phyloP scores from a whole-genome alignment of 2,888 invertebrate species.

The Plutella xylostella region DNA sequence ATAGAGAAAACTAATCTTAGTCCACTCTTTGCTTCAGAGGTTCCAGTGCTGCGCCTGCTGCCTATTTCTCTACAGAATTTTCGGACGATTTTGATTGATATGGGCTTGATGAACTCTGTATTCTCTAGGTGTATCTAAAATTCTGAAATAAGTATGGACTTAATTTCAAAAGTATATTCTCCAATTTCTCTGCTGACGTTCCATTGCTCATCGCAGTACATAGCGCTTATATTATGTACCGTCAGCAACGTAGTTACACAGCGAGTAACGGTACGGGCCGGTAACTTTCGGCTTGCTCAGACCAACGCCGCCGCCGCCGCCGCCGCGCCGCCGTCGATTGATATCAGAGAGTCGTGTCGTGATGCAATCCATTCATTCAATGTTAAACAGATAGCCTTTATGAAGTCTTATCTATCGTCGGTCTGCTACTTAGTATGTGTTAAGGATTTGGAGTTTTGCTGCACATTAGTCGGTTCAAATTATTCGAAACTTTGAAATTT shows the following conservation, averaged over 20 bases:
- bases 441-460: not conserved
- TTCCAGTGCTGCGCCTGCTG: no score
- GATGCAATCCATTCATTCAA: slow-evolving; percentile 20
- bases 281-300: slow-evolving; percentile 39
- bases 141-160: no score
- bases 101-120: no score
- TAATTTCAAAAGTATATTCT: no score
- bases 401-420: slow-evolving; percentile 13
- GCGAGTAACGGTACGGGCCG: slow-evolving; percentile 39
- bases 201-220: slow-evolving; percentile 15
- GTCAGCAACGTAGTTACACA: slow-evolving; percentile 26
- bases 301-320: slow-evolving; percentile 13
- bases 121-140: no score
- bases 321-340: slow-evolving; percentile 11
- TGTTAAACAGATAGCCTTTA: slow-evolving; percentile 19
- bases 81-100: no score
- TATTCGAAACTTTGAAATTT: no score
- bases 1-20: no score
- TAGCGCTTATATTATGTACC: slow-evolving; percentile 34
- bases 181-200: slow-evolving; percentile 20
- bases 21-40: no score
- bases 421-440: not conserved
- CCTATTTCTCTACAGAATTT: no score
- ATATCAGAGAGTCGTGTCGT: slow-evolving; percentile 7
- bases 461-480: no score